A percentile compares a stretch with the other conserved stretches of the same genome.
These are phyloP conservation scores for Lithophane semibrunnea DNA, from an alignment of 2,888 invertebrate genomes.

Conservation along the genomic window DNA sequence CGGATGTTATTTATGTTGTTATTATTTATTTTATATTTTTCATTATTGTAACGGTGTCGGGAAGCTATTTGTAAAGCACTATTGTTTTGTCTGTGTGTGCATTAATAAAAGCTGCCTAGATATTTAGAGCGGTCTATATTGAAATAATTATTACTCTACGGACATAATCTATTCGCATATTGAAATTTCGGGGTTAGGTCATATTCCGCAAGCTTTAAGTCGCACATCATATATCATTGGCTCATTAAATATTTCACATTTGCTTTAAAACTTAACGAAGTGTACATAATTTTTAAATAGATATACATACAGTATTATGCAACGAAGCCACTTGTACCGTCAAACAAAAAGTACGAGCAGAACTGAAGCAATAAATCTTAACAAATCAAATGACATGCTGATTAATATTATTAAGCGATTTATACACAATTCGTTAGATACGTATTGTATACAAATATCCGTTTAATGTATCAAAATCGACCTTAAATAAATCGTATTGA, in stretches of 20 bases:
- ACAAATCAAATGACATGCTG: conserved; percentile 59
- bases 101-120: conserved; percentile 55
- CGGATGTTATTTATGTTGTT: conserved; percentile 59
- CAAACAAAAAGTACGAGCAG: conserved; percentile 48
- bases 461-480: conserved; percentile 62
- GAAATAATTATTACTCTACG: conserved; percentile 23
- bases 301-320: conserved; percentile 34
- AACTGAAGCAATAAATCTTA: conserved; percentile 62
- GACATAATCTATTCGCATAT: conserved; percentile 8
- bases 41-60: conserved; percentile 65
- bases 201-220: conserved; percentile 23
- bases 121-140: conserved; percentile 32
- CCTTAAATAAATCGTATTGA: conserved; percentile 57
- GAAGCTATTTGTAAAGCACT: conserved; percentile 44
- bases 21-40: conserved; percentile 67
- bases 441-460: conserved; percentile 65
- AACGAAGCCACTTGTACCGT: conserved; percentile 36
- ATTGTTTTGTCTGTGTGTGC: conserved; percentile 48
- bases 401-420: conserved; percentile 66
- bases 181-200: conserved; percentile 21
- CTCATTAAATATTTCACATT: conserved; percentile 56
- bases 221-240: conserved; percentile 53
- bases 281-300: conserved; percentile 53
- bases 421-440: conserved; percentile 68
- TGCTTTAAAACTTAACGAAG: conserved; percentile 57